Conservation (phyloP, 2,797 vertebrate genomes). For the Columba guinea region DNA sequence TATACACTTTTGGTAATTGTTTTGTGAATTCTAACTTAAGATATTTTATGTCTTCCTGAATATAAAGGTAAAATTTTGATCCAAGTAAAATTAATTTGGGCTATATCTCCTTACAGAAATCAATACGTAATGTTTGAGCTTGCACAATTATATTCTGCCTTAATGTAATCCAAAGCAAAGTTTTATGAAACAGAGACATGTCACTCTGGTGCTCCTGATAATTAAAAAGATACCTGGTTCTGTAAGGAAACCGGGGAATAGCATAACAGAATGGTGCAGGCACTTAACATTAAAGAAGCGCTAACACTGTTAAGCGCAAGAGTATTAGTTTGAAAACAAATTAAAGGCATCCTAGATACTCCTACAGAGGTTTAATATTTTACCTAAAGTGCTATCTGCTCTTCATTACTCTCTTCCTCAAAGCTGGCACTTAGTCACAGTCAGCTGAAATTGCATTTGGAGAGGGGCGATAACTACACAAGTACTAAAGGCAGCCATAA, state of each 20-base stretch:
- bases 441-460: slow-evolving; percentile 80
- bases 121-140: slow-evolving; percentile 21
- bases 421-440: slow-evolving; percentile 74
- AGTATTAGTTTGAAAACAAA: slow-evolving; percentile 69
- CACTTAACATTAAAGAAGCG: slow-evolving; percentile 55
- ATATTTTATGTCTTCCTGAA: background rate
- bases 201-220: slow-evolving; percentile 45
- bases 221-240: slow-evolving; percentile 59
- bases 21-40: background rate
- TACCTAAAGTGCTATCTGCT: slow-evolving; percentile 59
- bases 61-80: background rate
- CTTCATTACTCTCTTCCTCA: slow-evolving; percentile 65
- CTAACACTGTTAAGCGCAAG: slow-evolving; percentile 45
- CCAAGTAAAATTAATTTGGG: slow-evolving; percentile 1
- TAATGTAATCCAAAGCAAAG: slow-evolving; percentile 15
- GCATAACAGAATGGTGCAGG: slow-evolving; percentile 18
- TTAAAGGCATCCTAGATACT: slow-evolving; percentile 62
- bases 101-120: background rate
- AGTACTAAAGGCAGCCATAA: slow-evolving; percentile 76
- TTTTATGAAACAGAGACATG: background rate
- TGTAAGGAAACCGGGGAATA: slow-evolving; percentile 40
- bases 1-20: background rate
- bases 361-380: slow-evolving; percentile 61
- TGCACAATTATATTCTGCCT: slow-evolving; percentile 30
- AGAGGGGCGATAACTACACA: slow-evolving; percentile 76